Percentiles rank a stretch among this genome's conserved stretches.
phyloP scores from a whole-genome alignment of 2,113 vertebrate species.

The Salvelinus sp. region DNA sequence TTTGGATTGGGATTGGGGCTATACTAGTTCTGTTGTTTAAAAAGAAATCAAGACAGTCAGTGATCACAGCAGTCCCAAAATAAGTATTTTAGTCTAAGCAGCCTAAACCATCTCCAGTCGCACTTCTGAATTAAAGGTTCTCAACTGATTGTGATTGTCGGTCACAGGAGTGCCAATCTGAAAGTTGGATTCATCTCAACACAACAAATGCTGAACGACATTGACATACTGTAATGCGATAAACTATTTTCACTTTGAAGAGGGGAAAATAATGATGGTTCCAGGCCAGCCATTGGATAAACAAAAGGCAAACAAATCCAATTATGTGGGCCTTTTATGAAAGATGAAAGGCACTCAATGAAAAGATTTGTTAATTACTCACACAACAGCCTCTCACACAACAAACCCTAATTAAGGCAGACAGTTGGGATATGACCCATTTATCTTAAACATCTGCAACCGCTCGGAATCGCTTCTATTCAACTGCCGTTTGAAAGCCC shows the following conservation, averaged over 20 bases:
- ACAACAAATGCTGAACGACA: slow-evolving; percentile 25
- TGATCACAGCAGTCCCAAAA: no score
- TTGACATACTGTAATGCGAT: slow-evolving; percentile 39
- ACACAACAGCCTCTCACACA: slow-evolving; percentile 44
- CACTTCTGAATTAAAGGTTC: no score
- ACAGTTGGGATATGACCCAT: slow-evolving; percentile 63
- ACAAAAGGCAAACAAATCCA: slow-evolving; percentile 48
- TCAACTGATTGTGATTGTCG: no score
- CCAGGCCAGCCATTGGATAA: slow-evolving; percentile 45
- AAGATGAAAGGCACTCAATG: slow-evolving; percentile 60
- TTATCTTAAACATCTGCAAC: slow-evolving; percentile 68
- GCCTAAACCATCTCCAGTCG: no score
- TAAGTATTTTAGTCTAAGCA: no score
- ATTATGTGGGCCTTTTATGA: slow-evolving; percentile 57
- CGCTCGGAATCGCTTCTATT: slow-evolving; percentile 46
- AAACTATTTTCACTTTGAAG: slow-evolving; percentile 52
- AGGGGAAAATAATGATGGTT: slow-evolving; percentile 41
- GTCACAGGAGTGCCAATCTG: no score
- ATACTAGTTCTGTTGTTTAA: neutral
- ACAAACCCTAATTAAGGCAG: slow-evolving; percentile 63
- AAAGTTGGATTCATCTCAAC: no score
- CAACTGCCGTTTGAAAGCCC: slow-evolving; percentile 23
- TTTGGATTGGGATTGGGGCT: neutral
- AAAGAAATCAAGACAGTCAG: no score
- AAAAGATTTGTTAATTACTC: slow-evolving; percentile 70